Conservation (phyloP, 2,888 invertebrate genomes). For the Drosophila rellima region DNA sequence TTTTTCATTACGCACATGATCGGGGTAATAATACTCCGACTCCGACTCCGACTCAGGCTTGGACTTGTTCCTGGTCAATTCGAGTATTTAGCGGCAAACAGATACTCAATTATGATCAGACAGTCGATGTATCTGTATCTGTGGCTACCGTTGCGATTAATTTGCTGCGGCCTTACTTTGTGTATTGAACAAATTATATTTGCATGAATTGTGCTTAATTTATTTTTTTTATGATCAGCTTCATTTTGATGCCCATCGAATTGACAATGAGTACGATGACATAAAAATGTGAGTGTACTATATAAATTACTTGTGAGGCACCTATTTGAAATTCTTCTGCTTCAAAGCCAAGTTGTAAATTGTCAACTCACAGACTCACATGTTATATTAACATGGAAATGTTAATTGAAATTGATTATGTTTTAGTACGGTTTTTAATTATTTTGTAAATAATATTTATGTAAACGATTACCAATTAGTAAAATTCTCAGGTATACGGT, state of each 20-base stretch:
- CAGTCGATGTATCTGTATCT: conserved; percentile 16
- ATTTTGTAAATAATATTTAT: background rate
- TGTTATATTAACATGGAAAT: conserved; percentile 46
- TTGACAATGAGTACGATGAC: conserved; percentile 16
- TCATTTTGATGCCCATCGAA: conserved; percentile 29
- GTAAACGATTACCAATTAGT: too few species aligned
- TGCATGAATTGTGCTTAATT: conserved; percentile 43
- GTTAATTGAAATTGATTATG: conserved; percentile 32
- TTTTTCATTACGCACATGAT: conserved; percentile 53
- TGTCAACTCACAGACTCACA: conserved; percentile 15
- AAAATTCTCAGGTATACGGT: conserved; percentile 1
- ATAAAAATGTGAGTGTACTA: conserved; percentile 41
- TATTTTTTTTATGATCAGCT: conserved; percentile 47
- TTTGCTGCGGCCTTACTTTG: conserved; percentile 29
- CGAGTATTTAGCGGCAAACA: conserved; percentile 41
- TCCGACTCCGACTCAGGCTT: too few species aligned
- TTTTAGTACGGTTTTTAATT: background rate
- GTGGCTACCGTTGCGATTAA: conserved; percentile 30
- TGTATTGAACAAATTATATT: conserved; percentile 29
- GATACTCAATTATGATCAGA: conserved; percentile 54
- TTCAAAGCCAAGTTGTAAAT: conserved; percentile 40
- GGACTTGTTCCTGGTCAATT: conserved; percentile 41
- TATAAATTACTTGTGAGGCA: conserved; percentile 39
- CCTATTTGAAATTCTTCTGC: conserved; percentile 40
- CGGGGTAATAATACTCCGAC: conserved; percentile 35